Percentiles rank a stretch among this genome's conserved stretches.
These are phyloP conservation scores for Ditylenchus dipsaci DNA, from an alignment of 1,140 invertebrate genomes.

Conservation along the genomic window DNA sequence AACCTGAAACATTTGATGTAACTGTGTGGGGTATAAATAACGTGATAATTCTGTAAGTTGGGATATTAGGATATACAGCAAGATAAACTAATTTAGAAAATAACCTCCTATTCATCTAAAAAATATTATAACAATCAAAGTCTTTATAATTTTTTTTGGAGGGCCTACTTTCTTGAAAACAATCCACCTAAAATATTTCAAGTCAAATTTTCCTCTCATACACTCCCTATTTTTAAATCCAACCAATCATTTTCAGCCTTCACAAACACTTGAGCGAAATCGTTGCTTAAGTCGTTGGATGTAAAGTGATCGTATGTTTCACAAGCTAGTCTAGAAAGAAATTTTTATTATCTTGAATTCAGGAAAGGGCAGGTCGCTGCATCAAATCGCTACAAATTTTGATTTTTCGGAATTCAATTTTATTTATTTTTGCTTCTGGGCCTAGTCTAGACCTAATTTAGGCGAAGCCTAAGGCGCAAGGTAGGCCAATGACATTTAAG, in stretches of 20 bases:
- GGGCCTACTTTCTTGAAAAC: slow-evolving; percentile 32
- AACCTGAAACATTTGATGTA: slow-evolving; percentile 8
- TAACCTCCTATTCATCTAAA: slow-evolving; percentile 1
- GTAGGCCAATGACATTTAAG: too few relatives aligned
- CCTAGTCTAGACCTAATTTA: too few relatives aligned
- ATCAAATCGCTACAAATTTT: too few relatives aligned
- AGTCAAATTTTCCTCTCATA: too few relatives aligned
- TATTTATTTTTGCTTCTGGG: too few relatives aligned
- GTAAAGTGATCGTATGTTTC: slow-evolving; percentile 37
- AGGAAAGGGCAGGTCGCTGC: too few relatives aligned
- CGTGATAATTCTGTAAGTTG: not conserved
- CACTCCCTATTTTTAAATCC: too few relatives aligned
- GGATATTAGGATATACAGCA: too few relatives aligned
- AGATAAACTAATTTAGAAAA: too few relatives aligned
- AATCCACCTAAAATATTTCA: slow-evolving; percentile 14
- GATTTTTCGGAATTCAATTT: too few relatives aligned
- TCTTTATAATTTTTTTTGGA: not conserved
- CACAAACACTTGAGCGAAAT: slow-evolving; percentile 24
- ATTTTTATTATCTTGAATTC: too few relatives aligned
- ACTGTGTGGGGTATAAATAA: slow-evolving; percentile 23
- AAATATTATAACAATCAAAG: not conserved
- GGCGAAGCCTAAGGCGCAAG: too few relatives aligned
- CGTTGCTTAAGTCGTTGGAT: not conserved
- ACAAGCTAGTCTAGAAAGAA: slow-evolving; percentile 17
- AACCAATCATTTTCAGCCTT: slow-evolving; percentile 39